Base-by-base conservation (phyloP, 1,140 invertebrate species). In the Zophobas atratus region DNA sequence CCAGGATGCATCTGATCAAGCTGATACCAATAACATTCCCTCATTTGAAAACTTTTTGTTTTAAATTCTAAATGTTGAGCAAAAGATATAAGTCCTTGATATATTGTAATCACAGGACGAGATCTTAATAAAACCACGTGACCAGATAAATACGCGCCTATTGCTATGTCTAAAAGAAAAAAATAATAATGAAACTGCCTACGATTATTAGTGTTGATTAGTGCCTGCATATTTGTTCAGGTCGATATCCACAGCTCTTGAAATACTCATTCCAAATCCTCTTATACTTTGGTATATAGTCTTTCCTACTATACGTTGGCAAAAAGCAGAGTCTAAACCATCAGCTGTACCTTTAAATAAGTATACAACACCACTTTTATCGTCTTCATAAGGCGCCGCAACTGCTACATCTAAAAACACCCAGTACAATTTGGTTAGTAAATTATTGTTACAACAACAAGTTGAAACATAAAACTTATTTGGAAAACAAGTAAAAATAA, bases 211-310 rank as follows among this genome's bases (percentile, higher is more conserved):
- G 63, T 48, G 6, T 55, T 71, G 73, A 73, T 60, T 41, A 46
- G 38, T 8, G 87, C 87, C 88, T 70, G 81, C 72, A 77, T 87
- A 89, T 6, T 70, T 75, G 80, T 90, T 89, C 1, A 60, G 75
- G 77, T 90, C 88, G 8, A 90, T 80, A 74, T 90, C 90, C 1
- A 83, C 77, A 0, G 86, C 82, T 80, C 87, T 86, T 0, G 88
- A 87, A 38, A 90, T 86, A 43, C 87, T 87, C 6, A 88, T 85
- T 4, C 90, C 89, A 77, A 91, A 90, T 1, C 89, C 89, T 49
- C 80, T 82, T 20, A 89, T 74, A 1, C 53, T 60, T 0, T 76
- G 34, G 8, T 83, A 78, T 57, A 89, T 82, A 53, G 85, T 77
- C 72, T 81, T 82, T 2, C 87, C 88, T 6, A 79, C 3, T 53